Conservation (phyloP, 1,140 invertebrate genomes). For the Musca domestica region DNA sequence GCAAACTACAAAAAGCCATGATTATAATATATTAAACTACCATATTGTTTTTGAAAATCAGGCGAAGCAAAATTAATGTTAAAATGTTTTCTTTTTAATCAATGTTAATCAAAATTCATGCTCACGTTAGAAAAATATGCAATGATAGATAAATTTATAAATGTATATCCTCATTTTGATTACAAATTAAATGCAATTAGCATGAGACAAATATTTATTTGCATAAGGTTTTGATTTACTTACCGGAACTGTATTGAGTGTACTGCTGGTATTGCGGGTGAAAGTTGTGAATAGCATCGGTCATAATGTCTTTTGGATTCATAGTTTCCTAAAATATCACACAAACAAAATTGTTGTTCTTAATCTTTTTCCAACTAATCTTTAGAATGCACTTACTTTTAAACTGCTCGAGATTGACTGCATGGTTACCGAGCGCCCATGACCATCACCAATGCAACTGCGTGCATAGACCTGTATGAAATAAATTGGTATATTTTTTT, state of each 20-base stretch:
- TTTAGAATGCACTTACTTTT: slow-evolving; percentile 65
- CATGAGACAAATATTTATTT: background rate
- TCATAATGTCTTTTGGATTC: slow-evolving; percentile 99
- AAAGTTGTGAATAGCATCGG: slow-evolving; percentile 99
- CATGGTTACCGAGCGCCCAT: slow-evolving; percentile 93
- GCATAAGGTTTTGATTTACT: slow-evolving; percentile 28
- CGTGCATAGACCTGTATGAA: slow-evolving; percentile 62
- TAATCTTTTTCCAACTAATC: background rate
- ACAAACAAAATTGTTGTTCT: slow-evolving; percentile 8
- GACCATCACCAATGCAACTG: slow-evolving; percentile 74
- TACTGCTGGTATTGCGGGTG: slow-evolving; percentile 99
- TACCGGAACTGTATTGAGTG: slow-evolving; percentile 94
- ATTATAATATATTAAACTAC: no score
- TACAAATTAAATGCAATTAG: background rate
- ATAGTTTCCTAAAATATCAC: slow-evolving; percentile 86
- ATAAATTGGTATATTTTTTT: background rate
- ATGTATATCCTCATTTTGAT: no score
- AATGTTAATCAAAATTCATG: background rate
- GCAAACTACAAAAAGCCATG: no score
- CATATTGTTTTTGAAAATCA: no score
- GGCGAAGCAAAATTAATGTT: background rate
- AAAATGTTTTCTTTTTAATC: background rate
- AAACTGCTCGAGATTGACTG: slow-evolving; percentile 98
- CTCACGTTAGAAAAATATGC: background rate
- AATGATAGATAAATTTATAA: background rate